Evolutionary conservation across 1,140 invertebrate species (phyloP).

Genomic region (Tribolium castaneum): DNA sequence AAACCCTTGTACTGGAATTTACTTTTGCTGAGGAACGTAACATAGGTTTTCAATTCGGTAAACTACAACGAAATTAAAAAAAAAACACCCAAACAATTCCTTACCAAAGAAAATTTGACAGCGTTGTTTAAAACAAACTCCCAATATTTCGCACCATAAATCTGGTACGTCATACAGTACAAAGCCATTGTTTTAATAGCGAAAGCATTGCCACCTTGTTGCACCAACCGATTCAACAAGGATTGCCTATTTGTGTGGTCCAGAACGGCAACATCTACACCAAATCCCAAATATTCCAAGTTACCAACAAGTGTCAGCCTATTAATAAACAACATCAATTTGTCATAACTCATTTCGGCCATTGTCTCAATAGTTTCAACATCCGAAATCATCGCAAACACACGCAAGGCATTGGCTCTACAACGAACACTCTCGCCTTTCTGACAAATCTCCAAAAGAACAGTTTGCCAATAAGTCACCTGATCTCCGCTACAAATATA

Average conservation of each 20-base stretch:
- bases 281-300: conserved; percentile 50
- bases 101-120: conserved; percentile 51
- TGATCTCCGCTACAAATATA: conserved; percentile 51
- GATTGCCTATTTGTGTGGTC: conserved; percentile 52
- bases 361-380: conserved; percentile 45
- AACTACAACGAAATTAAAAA: conserved; percentile 45
- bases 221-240: conserved; percentile 51
- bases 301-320: conserved; percentile 54
- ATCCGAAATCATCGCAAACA: conserved; percentile 54
- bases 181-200: conserved; percentile 53
- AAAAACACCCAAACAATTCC: neutral
- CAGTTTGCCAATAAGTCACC: conserved; percentile 45
- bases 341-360: conserved; percentile 44
- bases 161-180: conserved; percentile 54
- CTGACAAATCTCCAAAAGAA: conserved; percentile 47
- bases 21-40: conserved; percentile 50
- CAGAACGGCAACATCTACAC: conserved; percentile 46
- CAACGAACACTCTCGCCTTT: conserved; percentile 35
- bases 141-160: conserved; percentile 54
- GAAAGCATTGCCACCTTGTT: conserved; percentile 38
- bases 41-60: conserved; percentile 48
- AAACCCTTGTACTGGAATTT: conserved; percentile 42
- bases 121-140: conserved; percentile 52
- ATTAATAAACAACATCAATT: conserved; percentile 55
- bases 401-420: conserved; percentile 55